phyloP scores from a whole-genome alignment of 2,888 invertebrate species.

The Enchytraeus crypticus region DNA sequence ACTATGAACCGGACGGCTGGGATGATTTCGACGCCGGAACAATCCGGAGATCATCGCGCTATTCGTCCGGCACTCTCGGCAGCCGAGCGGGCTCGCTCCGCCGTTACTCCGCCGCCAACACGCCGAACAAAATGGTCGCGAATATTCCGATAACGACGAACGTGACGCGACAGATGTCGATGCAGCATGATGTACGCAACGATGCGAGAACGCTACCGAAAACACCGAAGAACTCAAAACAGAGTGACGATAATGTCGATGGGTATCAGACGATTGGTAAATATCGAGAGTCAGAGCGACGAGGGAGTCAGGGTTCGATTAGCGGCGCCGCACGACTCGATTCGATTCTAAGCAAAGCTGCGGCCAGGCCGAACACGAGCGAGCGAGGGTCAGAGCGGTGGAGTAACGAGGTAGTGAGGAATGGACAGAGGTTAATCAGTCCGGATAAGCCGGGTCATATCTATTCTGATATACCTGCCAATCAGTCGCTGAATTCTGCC shows the following conservation, averaged over 20 bases:
- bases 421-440: no score
- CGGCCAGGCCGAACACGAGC: background rate
- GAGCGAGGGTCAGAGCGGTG: background rate
- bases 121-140: constrained; percentile 4
- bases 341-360: no score
- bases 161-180: constrained; percentile 1
- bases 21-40: no score
- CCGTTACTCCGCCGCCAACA: no score
- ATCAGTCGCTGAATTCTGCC: no score
- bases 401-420: background rate
- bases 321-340: no score
- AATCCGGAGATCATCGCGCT: no score
- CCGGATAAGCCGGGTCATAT: no score
- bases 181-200: constrained; percentile 2
- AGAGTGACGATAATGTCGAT: background rate
- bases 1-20: no score
- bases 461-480: no score
- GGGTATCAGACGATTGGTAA: background rate
- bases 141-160: constrained; percentile 5
- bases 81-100: no score
- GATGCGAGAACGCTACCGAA: background rate
- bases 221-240: background rate
- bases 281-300: background rate
- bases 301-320: background rate
- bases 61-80: no score